Conservation (phyloP, 2,113 vertebrate genomes). For the Setophaga coronata region DNA sequence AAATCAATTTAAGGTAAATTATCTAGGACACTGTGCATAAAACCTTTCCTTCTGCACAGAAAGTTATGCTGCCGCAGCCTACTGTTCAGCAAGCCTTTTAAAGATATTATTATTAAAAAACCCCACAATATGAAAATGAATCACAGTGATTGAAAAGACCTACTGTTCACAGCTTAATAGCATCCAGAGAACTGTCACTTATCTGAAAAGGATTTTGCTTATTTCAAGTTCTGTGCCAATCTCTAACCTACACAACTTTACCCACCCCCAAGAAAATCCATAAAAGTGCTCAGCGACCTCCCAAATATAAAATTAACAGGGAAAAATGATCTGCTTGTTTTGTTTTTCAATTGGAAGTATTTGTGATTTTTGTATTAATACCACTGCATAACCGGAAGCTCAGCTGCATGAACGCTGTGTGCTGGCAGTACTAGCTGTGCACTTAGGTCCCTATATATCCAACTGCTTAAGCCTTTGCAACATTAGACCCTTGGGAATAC, state of each 20-base stretch:
- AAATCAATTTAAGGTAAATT: conserved; percentile 16
- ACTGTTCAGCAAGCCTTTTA: conserved; percentile 51
- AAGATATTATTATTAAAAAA: conserved; percentile 58
- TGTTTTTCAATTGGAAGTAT: neutral
- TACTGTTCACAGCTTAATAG: conserved; percentile 65
- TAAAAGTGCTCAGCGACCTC: conserved; percentile 33
- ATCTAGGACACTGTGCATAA: neutral
- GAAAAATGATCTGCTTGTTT: neutral
- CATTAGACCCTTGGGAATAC: neutral
- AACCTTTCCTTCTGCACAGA: conserved; percentile 19
- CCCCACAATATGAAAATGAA: conserved; percentile 64
- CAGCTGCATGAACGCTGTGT: neutral
- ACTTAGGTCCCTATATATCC: neutral
- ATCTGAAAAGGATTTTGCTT: conserved; percentile 54
- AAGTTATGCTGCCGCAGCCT: conserved; percentile 42
- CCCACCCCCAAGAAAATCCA: conserved; percentile 61
- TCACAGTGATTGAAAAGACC: conserved; percentile 62
- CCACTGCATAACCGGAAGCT: neutral
- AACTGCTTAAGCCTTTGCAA: neutral
- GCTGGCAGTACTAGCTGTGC: neutral
- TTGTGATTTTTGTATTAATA: conserved; percentile 3
- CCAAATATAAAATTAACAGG: conserved; percentile 26
- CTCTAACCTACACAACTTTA: conserved; percentile 59
- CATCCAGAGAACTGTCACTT: conserved; percentile 63
- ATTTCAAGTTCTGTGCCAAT: conserved; percentile 65